These are phyloP conservation scores for Drosophila quadrilineata DNA, from an alignment of 1,140 invertebrate species.

Conservation along the genomic window DNA sequence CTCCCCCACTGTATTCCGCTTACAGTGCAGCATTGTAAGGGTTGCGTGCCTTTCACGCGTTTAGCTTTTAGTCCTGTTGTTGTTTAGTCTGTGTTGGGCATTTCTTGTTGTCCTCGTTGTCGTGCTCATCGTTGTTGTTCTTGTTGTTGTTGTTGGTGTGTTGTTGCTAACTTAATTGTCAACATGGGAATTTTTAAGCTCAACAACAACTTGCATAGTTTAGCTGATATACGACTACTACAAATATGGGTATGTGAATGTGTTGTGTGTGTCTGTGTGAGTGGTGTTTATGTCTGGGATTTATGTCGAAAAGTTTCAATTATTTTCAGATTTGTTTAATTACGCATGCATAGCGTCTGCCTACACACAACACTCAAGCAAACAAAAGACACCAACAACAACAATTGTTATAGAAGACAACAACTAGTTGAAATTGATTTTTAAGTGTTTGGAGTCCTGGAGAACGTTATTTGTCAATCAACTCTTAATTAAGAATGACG, in stretches of 20 bases:
- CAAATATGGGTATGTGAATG: background rate
- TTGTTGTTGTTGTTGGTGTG: slow-evolving; percentile 34
- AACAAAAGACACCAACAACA: slow-evolving; percentile 1
- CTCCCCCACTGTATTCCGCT: background rate
- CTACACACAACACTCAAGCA: background rate
- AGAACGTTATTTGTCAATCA: slow-evolving; percentile 55
- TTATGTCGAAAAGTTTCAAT: slow-evolving; percentile 71
- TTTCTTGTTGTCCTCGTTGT: slow-evolving; percentile 22
- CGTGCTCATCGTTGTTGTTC: slow-evolving; percentile 30
- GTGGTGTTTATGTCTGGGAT: slow-evolving; percentile 52
- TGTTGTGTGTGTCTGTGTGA: slow-evolving; percentile 10
- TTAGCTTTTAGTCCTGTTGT: slow-evolving; percentile 36
- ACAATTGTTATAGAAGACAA: background rate
- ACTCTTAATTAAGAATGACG: slow-evolving; percentile 41
- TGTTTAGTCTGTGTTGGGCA: slow-evolving; percentile 26
- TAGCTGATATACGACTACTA: slow-evolving; percentile 15
- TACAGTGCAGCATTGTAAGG: slow-evolving; percentile 38
- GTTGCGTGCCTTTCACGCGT: slow-evolving; percentile 71
- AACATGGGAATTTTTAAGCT: slow-evolving; percentile 72
- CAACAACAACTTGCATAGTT: slow-evolving; percentile 64
- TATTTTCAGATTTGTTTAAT: slow-evolving; percentile 77
- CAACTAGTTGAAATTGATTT: slow-evolving; percentile 62
- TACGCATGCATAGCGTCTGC: slow-evolving; percentile 43
- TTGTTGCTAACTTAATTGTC: slow-evolving; percentile 76
- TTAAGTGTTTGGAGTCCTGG: slow-evolving; percentile 47